A percentile compares a stretch with the other conserved stretches of the same genome.
phyloP scores from a whole-genome alignment of 2,797 vertebrate species.

The Sebastes hopkinsi region DNA sequence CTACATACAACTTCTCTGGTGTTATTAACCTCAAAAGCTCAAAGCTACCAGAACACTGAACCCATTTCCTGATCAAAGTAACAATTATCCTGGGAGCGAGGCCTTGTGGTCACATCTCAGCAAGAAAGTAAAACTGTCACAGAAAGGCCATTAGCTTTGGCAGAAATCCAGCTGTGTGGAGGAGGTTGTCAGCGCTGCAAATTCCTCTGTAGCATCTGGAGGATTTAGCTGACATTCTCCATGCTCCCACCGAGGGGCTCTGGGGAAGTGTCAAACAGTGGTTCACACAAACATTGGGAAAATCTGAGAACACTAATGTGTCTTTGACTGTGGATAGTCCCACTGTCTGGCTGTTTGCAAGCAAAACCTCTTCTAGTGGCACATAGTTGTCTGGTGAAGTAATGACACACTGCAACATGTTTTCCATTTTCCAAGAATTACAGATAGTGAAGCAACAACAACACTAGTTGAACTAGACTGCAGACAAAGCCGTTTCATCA shows the following conservation, averaged over 20 bases:
- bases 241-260: conserved; percentile 47
- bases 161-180: conserved; percentile 53
- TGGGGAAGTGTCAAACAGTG: conserved; percentile 46
- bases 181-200: conserved; percentile 45
- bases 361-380: not conserved
- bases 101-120: conserved; percentile 20
- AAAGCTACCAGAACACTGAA: conserved; percentile 1
- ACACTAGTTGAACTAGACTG: not conserved
- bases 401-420: not conserved
- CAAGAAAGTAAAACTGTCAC: conserved; percentile 34
- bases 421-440: not conserved
- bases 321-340: conserved; percentile 4
- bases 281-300: conserved; percentile 41
- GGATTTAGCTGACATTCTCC: conserved; percentile 63
- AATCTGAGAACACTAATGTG: conserved; percentile 25
- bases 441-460: not conserved
- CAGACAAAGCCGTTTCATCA: not conserved
- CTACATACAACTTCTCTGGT: not conserved
- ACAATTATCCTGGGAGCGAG: conserved; percentile 21
- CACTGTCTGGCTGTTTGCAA: not conserved
- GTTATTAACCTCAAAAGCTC: conserved; percentile 9
- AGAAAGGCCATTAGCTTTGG: conserved; percentile 55
- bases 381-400: not conserved
- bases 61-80: conserved; percentile 19
- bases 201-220: conserved; percentile 73